Base-by-base conservation (phyloP, 2,797 vertebrate species). In the Geotrypetes seraphini region DNA sequence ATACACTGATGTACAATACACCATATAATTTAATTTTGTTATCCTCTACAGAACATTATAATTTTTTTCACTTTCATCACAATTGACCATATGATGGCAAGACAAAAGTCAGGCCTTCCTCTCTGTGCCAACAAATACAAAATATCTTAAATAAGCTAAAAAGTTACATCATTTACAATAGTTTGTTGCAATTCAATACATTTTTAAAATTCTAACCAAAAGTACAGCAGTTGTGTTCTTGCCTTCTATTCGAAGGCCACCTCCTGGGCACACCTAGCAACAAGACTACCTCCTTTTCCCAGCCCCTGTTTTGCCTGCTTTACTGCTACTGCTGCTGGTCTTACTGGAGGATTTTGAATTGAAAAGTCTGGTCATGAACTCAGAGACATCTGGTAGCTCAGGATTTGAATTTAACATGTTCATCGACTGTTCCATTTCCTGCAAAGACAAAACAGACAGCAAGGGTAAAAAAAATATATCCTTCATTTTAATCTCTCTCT, bases 371-470 rank as follows among this genome's bases (percentile, higher is more conserved):
- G 96, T 99, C 92, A 99, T 97, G 57, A 99, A 92, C 62, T 99
- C 96, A 2, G 96, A 99, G 35, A 99, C 94, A 45, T 99, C 96
- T 16, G 96, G 96, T 26, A 99, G 79, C 57, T 99, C 96, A 1
- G 94, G 94, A 76, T 99, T 99, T 51, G 96, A 94, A 76, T 95
- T 98, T 69, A 99, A 66, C 96, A 99, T 99, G 66, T 97, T 96
- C 95, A 99, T 99, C 25, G 96, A 99, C 63, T 99, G 96, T 48
- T 99, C 96, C 89, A 99, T 99, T 79, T 99, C 96, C 96, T 98
- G 74, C 19, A 53, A 13, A 16, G 19, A 51, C 62, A 64, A 32
- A 37, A 62, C 29, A n/a, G n/a, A n/a, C n/a, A n/a, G n/a, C n/a
- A n/a, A n/a, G n/a, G n/a, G n/a, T n/a, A n/a, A n/a, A n/a, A n/a